Conservation (phyloP, 2,797 vertebrate genomes). For the Rhabdomys pumilio region DNA sequence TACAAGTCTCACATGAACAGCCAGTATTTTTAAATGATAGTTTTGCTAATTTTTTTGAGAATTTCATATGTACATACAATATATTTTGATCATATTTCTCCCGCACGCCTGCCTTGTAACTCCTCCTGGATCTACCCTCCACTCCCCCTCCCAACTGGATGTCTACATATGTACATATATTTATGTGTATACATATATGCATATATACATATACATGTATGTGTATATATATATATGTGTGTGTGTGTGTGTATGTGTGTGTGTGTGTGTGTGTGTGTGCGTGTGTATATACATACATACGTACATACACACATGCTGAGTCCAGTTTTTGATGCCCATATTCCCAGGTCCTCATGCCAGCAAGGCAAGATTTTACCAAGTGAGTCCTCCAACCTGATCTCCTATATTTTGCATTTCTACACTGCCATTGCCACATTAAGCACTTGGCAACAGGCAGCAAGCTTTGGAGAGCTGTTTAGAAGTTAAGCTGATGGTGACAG, state of each 20-base stretch:
- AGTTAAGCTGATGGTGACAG: not conserved
- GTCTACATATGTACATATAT: not conserved
- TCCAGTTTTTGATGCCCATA: not conserved
- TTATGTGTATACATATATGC: not conserved
- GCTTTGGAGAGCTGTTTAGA: not conserved
- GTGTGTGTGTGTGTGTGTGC: too few relatives aligned
- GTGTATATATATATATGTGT: too few relatives aligned
- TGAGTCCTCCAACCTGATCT: too few relatives aligned
- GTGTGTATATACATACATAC: too few relatives aligned
- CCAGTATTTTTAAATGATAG: not conserved
- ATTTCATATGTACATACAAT: not conserved
- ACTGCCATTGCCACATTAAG: not conserved
- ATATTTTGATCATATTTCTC: not conserved
- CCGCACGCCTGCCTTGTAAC: too few relatives aligned
- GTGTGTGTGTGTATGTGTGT: too few relatives aligned
- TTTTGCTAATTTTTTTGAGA: not conserved
- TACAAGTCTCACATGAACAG: accelerated
- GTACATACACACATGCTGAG: too few relatives aligned
- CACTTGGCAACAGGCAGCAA: not conserved
- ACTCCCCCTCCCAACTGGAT: too few relatives aligned
- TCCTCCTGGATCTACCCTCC: not conserved
- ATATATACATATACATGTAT: too few relatives aligned
- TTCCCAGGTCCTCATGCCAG: not conserved
- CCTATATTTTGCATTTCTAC: conserved; percentile 9
- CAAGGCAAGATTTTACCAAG: not conserved